Evolutionary conservation across 2,113 vertebrate genomes (phyloP).

Genomic region (Gobiocypris rarus): DNA sequence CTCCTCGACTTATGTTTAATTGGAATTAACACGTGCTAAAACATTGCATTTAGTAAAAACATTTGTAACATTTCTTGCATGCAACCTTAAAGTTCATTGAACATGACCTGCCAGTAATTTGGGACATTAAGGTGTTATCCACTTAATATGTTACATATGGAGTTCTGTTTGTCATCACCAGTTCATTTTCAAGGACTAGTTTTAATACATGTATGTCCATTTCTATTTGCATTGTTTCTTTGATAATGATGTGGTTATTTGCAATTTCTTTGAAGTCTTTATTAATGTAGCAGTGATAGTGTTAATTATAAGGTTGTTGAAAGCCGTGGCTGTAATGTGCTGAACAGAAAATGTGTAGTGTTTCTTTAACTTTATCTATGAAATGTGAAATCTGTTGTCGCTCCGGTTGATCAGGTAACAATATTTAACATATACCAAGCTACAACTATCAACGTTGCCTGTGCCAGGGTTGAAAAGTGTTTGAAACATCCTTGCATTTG

Average conservation of each 20-base stretch:
- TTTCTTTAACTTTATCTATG: slow-evolving; percentile 2
- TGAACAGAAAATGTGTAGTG: not conserved
- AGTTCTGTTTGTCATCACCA: not conserved
- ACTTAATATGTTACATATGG: not conserved
- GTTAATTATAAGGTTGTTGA: not conserved
- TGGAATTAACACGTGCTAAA: slow-evolving; percentile 10
- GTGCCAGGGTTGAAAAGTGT: not conserved
- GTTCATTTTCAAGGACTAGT: slow-evolving; percentile 13
- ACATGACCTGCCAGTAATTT: not conserved
- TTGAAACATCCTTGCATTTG: not conserved
- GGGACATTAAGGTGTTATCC: not conserved
- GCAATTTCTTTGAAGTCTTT: not conserved
- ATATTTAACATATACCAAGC: slow-evolving; percentile 25
- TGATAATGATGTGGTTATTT: not conserved
- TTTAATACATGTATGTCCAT: slow-evolving; percentile 3
- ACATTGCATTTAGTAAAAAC: not conserved
- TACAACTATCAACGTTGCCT: not conserved
- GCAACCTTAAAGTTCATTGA: not conserved
- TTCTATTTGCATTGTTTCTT: not conserved
- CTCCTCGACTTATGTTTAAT: not conserved
- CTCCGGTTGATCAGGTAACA: not conserved
- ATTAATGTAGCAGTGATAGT: slow-evolving; percentile 21
- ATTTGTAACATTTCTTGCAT: not conserved
- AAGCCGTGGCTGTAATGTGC: not conserved
- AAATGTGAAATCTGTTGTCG: slow-evolving; percentile 15